These are phyloP conservation scores for Microctonus brassicae DNA, from an alignment of 2,888 invertebrate species.

Conservation along the genomic window DNA sequence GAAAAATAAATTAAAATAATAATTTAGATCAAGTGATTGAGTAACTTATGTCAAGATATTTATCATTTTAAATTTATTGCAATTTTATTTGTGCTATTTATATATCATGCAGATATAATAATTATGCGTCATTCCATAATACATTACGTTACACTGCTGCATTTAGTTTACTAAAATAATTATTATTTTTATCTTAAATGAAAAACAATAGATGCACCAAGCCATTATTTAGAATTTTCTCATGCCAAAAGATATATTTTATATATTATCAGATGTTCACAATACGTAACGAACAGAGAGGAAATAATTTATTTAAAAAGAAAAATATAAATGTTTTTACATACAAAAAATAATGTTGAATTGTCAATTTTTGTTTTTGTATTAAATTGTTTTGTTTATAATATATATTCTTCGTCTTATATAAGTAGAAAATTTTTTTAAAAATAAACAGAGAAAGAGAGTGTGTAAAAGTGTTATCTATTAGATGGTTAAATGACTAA, in stretches of 20 bases:
- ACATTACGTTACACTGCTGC: not conserved
- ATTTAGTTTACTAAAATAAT: not conserved
- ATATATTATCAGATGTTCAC: not conserved
- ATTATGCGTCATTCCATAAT: conserved; percentile 8
- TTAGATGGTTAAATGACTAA: not conserved
- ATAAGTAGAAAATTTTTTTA: too few species aligned
- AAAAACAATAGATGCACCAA: not conserved
- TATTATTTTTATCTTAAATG: not conserved
- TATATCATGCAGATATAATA: conserved; percentile 7
- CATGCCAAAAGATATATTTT: not conserved
- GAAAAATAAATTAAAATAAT: conserved; percentile 16
- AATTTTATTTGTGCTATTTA: not conserved
- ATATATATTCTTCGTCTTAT: too few species aligned
- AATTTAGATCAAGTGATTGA: conserved; percentile 7
- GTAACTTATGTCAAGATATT: conserved; percentile 14
- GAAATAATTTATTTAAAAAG: not conserved
- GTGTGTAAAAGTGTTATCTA: not conserved
- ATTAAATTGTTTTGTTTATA: not conserved
- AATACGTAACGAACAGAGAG: not conserved
- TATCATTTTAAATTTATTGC: not conserved
- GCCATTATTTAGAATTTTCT: not conserved
- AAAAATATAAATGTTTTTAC: not conserved
- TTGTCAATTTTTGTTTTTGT: not conserved
- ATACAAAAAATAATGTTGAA: not conserved
- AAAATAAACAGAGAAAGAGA: not conserved